phyloP scores from a whole-genome alignment of 2,888 invertebrate species.

The Nomada flava region DNA sequence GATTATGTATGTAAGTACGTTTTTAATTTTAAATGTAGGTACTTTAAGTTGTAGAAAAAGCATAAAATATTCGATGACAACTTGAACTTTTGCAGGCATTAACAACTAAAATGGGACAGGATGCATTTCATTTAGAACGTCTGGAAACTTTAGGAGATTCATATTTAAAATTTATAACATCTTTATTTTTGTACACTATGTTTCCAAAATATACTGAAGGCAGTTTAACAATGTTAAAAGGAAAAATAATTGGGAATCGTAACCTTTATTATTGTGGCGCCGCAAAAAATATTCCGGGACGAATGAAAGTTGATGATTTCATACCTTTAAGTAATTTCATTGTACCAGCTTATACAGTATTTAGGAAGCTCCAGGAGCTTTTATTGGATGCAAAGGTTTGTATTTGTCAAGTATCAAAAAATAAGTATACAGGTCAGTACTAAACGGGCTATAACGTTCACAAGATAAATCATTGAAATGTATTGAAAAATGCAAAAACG shows the following conservation, averaged over 20 bases:
- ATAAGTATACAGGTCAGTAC: no score
- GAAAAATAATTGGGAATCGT: slow-evolving; percentile 91
- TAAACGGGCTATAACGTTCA: neutral
- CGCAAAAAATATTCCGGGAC: slow-evolving; percentile 82
- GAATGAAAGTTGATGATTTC: slow-evolving; percentile 88
- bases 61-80: neutral
- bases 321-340: slow-evolving; percentile 90
- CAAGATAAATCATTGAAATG: neutral
- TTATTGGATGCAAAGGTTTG: slow-evolving; percentile 79
- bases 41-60: neutral
- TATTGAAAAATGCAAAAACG: neutral
- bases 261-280: slow-evolving; percentile 92
- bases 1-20: slow-evolving; percentile 78
- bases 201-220: slow-evolving; percentile 92
- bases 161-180: slow-evolving; percentile 92
- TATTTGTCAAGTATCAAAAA: neutral
- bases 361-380: slow-evolving; percentile 84
- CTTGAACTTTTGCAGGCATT: slow-evolving; percentile 85
- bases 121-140: slow-evolving; percentile 92
- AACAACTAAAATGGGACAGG: slow-evolving; percentile 90
- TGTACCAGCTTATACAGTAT: slow-evolving; percentile 91
- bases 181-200: slow-evolving; percentile 89
- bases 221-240: slow-evolving; percentile 90
- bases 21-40: slow-evolving; percentile 67
- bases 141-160: slow-evolving; percentile 96